A percentile compares a stretch with the other conserved stretches of the same genome.
These are phyloP conservation scores for Calameuta filiformis DNA, from an alignment of 2,888 invertebrate genomes.

Conservation along the genomic window DNA sequence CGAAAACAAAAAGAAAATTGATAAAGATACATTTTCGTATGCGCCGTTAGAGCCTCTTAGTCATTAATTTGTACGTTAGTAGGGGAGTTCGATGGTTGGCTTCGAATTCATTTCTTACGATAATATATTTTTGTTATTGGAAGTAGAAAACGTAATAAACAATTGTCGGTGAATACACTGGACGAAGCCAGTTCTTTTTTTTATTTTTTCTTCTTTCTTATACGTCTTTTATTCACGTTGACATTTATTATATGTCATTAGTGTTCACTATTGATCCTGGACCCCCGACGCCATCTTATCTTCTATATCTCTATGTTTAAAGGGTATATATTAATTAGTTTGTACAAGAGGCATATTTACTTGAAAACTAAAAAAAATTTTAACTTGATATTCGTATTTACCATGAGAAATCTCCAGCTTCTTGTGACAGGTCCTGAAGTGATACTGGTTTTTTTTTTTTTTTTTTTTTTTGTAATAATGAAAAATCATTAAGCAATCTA, in stretches of 20 bases:
- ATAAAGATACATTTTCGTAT: neutral
- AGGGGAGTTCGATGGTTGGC: conserved; percentile 35
- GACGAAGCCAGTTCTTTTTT: neutral
- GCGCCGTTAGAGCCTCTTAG: neutral
- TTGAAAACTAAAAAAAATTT: neutral
- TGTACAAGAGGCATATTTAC: neutral
- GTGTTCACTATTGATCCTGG: neutral
- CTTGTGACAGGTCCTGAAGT: neutral
- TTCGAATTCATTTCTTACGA: conserved; percentile 52
- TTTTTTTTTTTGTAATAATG: neutral
- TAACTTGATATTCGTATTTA: neutral
- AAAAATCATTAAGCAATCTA: neutral
- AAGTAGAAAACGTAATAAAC: conserved; percentile 50
- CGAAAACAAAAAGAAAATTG: neutral
- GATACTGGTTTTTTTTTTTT: neutral
- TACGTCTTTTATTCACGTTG: neutral
- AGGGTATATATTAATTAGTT: neutral
- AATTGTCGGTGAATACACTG: neutral
- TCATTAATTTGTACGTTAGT: conserved; percentile 9
- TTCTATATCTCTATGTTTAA: neutral
- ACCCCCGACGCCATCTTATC: neutral
- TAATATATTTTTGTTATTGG: conserved; percentile 58
- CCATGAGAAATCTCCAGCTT: neutral
- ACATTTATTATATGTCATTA: neutral
- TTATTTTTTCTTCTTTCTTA: neutral